A percentile compares a stretch with the other conserved stretches of the same genome.
Evolutionary conservation across 30 jellyfish, hydroid and myxozoan genomes (phyloP).

Genomic region (Phacellophora camtschatica): DNA sequence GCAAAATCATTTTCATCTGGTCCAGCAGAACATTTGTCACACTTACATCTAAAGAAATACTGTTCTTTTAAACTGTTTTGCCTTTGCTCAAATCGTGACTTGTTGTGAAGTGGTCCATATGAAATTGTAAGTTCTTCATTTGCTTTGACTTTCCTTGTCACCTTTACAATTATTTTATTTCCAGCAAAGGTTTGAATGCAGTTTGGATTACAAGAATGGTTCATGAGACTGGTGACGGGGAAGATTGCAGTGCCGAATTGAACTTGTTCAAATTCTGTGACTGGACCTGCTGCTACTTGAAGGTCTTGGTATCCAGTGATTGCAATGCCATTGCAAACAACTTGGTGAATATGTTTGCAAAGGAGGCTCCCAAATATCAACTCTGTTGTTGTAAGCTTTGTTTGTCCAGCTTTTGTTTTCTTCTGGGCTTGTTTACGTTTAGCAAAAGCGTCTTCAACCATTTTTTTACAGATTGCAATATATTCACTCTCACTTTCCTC

Average conservation of each 20-base stretch:
- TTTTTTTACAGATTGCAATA: neutral
- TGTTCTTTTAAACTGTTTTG: slow-evolving; percentile 53
- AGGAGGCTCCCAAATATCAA: neutral
- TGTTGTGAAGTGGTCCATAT: slow-evolving; percentile 88
- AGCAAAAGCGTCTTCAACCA: neutral
- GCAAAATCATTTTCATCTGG: neutral
- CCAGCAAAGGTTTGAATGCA: slow-evolving; percentile 62
- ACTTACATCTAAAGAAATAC: slow-evolving; percentile 67
- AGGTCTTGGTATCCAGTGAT: slow-evolving; percentile 23
- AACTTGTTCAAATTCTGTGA: slow-evolving; percentile 34
- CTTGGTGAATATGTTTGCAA: neutral
- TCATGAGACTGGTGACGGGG: slow-evolving; percentile 75
- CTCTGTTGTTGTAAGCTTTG: neutral
- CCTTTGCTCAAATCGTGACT: slow-evolving; percentile 66
- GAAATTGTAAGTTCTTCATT: slow-evolving; percentile 80
- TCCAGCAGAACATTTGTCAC: slow-evolving; percentile 66
- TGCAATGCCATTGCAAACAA: neutral
- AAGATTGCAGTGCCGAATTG: slow-evolving; percentile 89
- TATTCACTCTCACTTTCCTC: neutral
- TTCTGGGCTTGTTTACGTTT: no score
- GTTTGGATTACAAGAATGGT: slow-evolving; percentile 94
- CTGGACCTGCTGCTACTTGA: slow-evolving; percentile 25
- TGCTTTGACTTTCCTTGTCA: slow-evolving; percentile 23
- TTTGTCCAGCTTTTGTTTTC: neutral
- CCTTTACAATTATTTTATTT: slow-evolving; percentile 48